Base-by-base conservation (phyloP, 2,113 vertebrate genomes). In the Burhinus oedicnemus region DNA sequence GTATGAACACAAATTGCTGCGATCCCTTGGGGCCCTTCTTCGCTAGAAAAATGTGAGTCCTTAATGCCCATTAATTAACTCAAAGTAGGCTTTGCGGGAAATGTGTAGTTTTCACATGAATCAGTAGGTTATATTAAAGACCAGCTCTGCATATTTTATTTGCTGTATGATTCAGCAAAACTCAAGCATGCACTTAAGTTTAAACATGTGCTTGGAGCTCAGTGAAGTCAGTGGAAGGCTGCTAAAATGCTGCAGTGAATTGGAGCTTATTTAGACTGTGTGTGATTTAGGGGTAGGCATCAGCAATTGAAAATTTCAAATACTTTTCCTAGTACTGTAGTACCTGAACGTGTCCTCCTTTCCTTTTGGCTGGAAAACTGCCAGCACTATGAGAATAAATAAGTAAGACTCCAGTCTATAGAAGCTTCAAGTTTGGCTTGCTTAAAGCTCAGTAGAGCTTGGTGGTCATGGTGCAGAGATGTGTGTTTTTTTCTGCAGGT, bases 21-120 rank as follows among this genome's bases (percentile, higher is more conserved):
- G 14, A 91, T 91, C 94, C 87, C 94, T 90, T 69, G 91, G 74
- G 96, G 81, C 94, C 78, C 93, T 82, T 95, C 89, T 95, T 80
- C 2, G 0, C 78, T 77, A 91, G 94, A 89, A 80, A 96, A 95
- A 95, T 91, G 71, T 62, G 82, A 95, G 82, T 83, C 91, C 62
- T 95, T 96, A 96, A 83, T 85, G 90, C 83, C 92, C 90, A 92
- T 96, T 95, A 95, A 95, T 96, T 97, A 96, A 92, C 78, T 96
- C 82, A 1, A 88, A 92, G 79, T 57, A 90, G 75, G 90, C 96
- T 96, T 84, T 95, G 90, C 9, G 4, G 93, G 85, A 97, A 96
- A 95, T 55, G 62, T 55, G 95, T 15, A 87, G 82, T 96, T 97
- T 96, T 93, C 95, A 91, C 93, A 80, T 90, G 95, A 95, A 93